A percentile compares a stretch with the other conserved stretches of the same genome.
Conservation (phyloP, 2,888 invertebrate species). For the Leptarthrus brevirostris region DNA sequence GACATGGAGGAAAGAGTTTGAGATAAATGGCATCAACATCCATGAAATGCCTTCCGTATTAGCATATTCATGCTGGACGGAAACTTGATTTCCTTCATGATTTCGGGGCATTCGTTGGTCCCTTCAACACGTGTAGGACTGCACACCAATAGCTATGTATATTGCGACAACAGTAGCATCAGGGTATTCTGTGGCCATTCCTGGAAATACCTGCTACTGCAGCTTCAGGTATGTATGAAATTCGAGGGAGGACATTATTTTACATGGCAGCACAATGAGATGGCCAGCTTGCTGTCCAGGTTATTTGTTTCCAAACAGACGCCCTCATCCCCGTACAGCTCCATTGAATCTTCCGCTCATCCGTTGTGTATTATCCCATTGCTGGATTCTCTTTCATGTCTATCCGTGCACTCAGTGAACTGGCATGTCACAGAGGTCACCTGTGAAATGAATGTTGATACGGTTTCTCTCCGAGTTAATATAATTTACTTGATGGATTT, state of each 20-base stretch:
- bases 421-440: constrained; percentile 32
- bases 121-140: constrained; percentile 13
- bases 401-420: constrained; percentile 36
- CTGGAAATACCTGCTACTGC: not conserved
- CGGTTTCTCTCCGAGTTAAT: constrained; percentile 36
- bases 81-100: constrained; percentile 54
- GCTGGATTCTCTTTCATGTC: constrained; percentile 42
- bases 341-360: constrained; percentile 43
- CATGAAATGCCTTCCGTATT: constrained; percentile 52
- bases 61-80: constrained; percentile 53
- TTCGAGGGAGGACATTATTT: constrained; percentile 48
- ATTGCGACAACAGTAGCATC: not conserved
- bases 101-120: constrained; percentile 50
- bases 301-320: constrained; percentile 50
- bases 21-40: constrained; percentile 54
- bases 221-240: constrained; percentile 16
- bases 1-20: constrained; percentile 47
- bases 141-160: not conserved
- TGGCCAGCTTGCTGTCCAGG: constrained; percentile 49
- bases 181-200: not conserved
- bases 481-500: constrained; percentile 47
- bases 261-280: constrained; percentile 52
- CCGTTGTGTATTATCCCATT: constrained; percentile 39
- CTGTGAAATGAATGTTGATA: constrained; percentile 43
- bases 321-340: constrained; percentile 22